These are phyloP conservation scores for Chaetorhynchus papuensis DNA, from an alignment of 2,113 vertebrate species.

Conservation along the genomic window DNA sequence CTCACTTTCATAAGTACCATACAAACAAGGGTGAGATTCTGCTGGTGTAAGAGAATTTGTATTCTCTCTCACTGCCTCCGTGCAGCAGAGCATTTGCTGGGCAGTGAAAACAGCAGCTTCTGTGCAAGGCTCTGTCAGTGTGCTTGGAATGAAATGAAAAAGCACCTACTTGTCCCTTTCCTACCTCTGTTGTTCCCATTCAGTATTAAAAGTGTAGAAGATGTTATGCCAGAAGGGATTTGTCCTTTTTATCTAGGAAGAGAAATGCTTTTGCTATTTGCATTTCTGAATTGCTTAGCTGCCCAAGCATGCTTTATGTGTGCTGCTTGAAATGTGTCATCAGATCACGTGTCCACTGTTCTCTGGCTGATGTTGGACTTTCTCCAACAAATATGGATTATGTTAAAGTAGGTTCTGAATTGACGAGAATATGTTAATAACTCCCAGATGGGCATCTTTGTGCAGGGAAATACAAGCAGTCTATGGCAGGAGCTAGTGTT, in stretches of 20 bases:
- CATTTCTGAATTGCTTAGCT: constrained; percentile 97
- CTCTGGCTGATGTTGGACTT: constrained; percentile 90
- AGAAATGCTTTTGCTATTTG: constrained; percentile 82
- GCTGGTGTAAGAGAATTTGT: constrained; percentile 10
- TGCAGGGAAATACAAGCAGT: constrained; percentile 86
- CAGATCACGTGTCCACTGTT: constrained; percentile 85
- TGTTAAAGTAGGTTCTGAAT: constrained; percentile 97
- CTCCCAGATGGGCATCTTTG: constrained; percentile 94
- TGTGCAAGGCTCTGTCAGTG: not conserved
- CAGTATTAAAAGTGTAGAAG: constrained; percentile 67
- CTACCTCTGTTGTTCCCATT: constrained; percentile 37
- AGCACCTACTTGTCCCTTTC: constrained; percentile 16
- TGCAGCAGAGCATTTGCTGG: constrained; percentile 4
- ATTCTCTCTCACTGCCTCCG: not conserved
- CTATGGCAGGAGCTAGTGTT: constrained; percentile 89
- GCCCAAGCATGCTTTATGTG: constrained; percentile 91
- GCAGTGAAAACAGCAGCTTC: not conserved
- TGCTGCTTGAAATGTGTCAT: constrained; percentile 91
- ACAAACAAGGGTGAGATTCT: not conserved
- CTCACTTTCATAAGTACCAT: not conserved
- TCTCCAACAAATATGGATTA: constrained; percentile 99
- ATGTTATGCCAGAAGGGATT: constrained; percentile 93
- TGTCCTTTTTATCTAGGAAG: constrained; percentile 89
- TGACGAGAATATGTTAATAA: constrained; percentile 99
- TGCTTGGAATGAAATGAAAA: constrained; percentile 39